Conservation (phyloP, 2,888 invertebrate species). For the Drosophila barbarae region DNA sequence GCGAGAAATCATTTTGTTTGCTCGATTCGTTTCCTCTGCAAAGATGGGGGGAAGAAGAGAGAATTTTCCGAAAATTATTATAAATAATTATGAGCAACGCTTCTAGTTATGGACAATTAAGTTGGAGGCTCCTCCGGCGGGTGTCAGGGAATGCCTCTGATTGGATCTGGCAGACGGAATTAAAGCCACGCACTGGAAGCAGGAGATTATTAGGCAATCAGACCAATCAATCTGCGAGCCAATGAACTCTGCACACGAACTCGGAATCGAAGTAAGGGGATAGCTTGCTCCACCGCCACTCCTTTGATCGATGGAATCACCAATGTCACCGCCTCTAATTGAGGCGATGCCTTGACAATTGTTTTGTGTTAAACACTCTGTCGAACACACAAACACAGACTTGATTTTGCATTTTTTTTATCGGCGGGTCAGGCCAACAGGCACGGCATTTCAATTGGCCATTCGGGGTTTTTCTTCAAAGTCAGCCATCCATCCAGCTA, state of each 20-base stretch:
- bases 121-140: slow-evolving; percentile 38
- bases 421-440: slow-evolving; percentile 41
- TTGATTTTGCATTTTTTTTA: slow-evolving; percentile 60
- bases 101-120: slow-evolving; percentile 53
- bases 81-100: slow-evolving; percentile 55
- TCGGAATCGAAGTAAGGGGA: neutral
- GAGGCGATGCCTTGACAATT: slow-evolving; percentile 50
- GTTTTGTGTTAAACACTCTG: slow-evolving; percentile 41
- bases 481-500: slow-evolving; percentile 54
- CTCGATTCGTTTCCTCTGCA: slow-evolving; percentile 42
- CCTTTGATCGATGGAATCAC: slow-evolving; percentile 46
- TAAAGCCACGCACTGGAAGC: slow-evolving; percentile 49
- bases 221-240: slow-evolving; percentile 69
- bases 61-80: slow-evolving; percentile 60
- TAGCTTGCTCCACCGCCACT: neutral
- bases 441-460: slow-evolving; percentile 68
- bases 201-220: slow-evolving; percentile 71
- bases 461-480: slow-evolving; percentile 67
- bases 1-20: slow-evolving; percentile 89
- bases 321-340: slow-evolving; percentile 70
- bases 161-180: slow-evolving; percentile 60
- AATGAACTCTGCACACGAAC: slow-evolving; percentile 57
- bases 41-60: slow-evolving; percentile 25
- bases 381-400: slow-evolving; percentile 13
- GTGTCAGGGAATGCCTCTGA: slow-evolving; percentile 62